phyloP scores from a whole-genome alignment of 2,888 invertebrate species.

The Nemoura dubitans region DNA sequence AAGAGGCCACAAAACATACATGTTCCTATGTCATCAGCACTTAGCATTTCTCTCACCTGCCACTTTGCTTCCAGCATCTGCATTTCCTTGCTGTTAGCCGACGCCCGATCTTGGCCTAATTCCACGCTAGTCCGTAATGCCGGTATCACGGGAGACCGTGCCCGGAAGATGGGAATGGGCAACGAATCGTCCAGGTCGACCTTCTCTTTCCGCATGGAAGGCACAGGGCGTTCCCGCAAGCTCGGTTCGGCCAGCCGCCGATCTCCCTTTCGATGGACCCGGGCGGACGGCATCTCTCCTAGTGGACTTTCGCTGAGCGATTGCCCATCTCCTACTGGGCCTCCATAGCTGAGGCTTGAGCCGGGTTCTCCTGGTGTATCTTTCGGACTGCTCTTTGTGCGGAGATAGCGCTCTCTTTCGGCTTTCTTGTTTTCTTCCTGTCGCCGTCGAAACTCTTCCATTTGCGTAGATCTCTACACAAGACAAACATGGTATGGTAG shows the following conservation, averaged over 20 bases:
- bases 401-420: background rate
- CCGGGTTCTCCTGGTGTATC: background rate
- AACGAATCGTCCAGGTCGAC: slow-evolving; percentile 44
- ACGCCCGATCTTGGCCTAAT: background rate
- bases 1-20: no score
- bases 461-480: background rate
- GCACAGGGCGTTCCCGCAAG: no score
- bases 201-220: background rate
- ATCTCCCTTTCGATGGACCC: background rate
- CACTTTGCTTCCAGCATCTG: slow-evolving; percentile 47
- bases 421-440: background rate
- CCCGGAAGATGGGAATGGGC: slow-evolving; percentile 48
- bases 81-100: slow-evolving; percentile 44
- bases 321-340: background rate
- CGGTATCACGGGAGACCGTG: slow-evolving; percentile 44
- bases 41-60: slow-evolving; percentile 48
- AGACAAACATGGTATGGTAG: no score
- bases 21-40: no score
- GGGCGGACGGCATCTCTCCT: background rate
- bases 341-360: no score
- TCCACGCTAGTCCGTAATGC: background rate
- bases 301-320: background rate
- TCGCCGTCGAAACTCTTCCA: background rate
- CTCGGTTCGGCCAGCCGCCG: no score
- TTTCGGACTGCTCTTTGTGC: background rate